Conservation (phyloP, 2,797 vertebrate species). For the Momotus momota region DNA sequence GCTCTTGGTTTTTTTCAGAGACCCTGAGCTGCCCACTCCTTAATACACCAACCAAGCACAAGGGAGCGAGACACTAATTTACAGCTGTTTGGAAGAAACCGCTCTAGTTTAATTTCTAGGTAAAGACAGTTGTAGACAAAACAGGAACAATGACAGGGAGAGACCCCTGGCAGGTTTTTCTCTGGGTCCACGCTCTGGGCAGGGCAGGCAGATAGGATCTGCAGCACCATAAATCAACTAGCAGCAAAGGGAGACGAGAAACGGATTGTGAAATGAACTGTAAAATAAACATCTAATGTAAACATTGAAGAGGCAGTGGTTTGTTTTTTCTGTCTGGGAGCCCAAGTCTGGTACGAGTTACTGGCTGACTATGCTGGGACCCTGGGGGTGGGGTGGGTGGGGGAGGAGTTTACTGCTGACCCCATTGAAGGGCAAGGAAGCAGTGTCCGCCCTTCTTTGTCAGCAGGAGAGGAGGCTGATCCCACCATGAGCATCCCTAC, state of each 20-base stretch:
- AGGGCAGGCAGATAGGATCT: constrained; percentile 52
- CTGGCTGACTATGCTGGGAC: neutral
- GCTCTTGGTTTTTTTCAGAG: neutral
- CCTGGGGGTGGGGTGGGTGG: neutral
- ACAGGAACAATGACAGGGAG: neutral
- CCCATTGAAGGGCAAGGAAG: neutral
- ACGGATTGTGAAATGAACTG: constrained; percentile 60
- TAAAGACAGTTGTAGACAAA: neutral
- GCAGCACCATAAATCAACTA: constrained; percentile 24
- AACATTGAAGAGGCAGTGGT: neutral
- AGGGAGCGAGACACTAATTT: neutral
- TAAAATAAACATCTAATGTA: constrained; percentile 68
- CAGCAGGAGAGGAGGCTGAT: neutral
- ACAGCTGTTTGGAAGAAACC: neutral
- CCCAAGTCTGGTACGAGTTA: neutral
- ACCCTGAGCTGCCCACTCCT: neutral
- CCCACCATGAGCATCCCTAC: neutral
- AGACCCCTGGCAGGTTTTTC: neutral
- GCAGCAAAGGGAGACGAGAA: neutral
- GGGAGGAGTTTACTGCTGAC: neutral
- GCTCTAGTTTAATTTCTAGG: neutral
- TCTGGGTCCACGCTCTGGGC: neutral
- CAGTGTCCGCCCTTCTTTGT: neutral
- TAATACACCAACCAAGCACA: neutral
- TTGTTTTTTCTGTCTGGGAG: constrained; percentile 58